These are phyloP conservation scores for Lineus longissimus DNA, from an alignment of 1,140 invertebrate species.

Conservation along the genomic window DNA sequence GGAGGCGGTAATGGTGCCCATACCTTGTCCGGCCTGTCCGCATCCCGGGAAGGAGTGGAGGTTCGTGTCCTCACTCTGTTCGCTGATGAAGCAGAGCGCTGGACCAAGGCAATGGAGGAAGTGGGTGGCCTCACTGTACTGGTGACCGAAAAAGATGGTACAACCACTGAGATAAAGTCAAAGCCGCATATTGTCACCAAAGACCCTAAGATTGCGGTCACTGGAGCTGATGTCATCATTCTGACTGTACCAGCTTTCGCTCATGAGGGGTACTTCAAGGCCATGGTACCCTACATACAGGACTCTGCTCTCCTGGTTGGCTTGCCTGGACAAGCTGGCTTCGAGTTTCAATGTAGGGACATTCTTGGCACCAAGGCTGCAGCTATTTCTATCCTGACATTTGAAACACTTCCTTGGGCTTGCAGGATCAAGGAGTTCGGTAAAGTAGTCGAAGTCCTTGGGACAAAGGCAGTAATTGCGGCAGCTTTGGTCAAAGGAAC, in stretches of 20 bases:
- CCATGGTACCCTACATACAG: slow-evolving; percentile 23
- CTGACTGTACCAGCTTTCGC: slow-evolving; percentile 28
- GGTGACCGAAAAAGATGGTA: slow-evolving; percentile 25
- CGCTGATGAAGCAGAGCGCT: slow-evolving; percentile 37
- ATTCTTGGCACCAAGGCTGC: slow-evolving; percentile 21
- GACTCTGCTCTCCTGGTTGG: slow-evolving; percentile 27
- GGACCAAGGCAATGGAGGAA: slow-evolving; percentile 27
- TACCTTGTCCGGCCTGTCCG: slow-evolving; percentile 30
- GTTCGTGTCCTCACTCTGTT: slow-evolving; percentile 33
- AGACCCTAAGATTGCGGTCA: slow-evolving; percentile 19
- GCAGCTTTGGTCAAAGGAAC: slow-evolving; percentile 24
- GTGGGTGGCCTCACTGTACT: slow-evolving; percentile 24
- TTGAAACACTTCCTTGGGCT: slow-evolving; percentile 33
- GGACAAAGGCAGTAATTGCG: slow-evolving; percentile 22
- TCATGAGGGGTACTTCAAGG: slow-evolving; percentile 26
- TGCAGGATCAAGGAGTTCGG: slow-evolving; percentile 36
- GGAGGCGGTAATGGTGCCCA: slow-evolving; percentile 41
- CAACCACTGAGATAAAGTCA: slow-evolving; percentile 14
- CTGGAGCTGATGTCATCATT: slow-evolving; percentile 24
- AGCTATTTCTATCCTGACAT: slow-evolving; percentile 24
- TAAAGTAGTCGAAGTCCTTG: neutral
- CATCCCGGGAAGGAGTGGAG: slow-evolving; percentile 28
- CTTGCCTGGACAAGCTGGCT: slow-evolving; percentile 33
- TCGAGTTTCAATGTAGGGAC: slow-evolving; percentile 31
- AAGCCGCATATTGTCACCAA: slow-evolving; percentile 22